Percentiles rank a stretch among this genome's conserved stretches.
Evolutionary conservation across 1,140 invertebrate species (phyloP).

Genomic region (Coboldia fuscipes): DNA sequence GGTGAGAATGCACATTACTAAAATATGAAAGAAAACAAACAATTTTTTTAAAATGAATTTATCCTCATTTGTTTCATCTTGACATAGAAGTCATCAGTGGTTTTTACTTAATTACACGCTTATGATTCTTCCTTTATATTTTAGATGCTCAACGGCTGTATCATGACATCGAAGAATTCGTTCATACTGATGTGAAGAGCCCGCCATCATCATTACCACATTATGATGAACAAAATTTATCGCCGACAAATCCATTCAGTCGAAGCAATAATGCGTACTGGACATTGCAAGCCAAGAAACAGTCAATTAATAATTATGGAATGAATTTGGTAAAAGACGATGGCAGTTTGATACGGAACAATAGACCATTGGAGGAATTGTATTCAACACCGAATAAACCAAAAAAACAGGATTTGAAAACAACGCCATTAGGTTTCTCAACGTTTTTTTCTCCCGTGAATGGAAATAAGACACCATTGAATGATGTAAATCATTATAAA

Average conservation of each 20-base stretch:
- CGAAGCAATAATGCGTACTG: constrained; percentile 19
- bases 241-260: constrained; percentile 9
- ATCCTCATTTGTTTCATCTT: no score
- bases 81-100: no score
- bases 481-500: neutral
- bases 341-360: constrained; percentile 6
- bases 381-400: constrained; percentile 17
- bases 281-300: constrained; percentile 19
- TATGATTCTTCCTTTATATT: no score
- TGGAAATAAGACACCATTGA: constrained; percentile 4
- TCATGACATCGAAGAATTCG: no score
- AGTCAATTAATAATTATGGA: constrained; percentile 1
- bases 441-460: constrained; percentile 6
- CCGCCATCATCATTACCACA: neutral
- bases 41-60: no score
- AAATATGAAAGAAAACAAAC: neutral
- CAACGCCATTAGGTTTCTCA: constrained; percentile 3
- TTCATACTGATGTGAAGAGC: neutral
- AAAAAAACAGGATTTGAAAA: constrained; percentile 1
- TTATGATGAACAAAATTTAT: neutral
- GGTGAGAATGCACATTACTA: no score
- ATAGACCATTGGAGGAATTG: constrained; percentile 14
- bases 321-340: neutral
- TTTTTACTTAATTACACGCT: no score
- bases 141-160: no score